Base-by-base conservation (phyloP, 1,140 invertebrate genomes). In the Cyrtorhinus lividipennis region DNA sequence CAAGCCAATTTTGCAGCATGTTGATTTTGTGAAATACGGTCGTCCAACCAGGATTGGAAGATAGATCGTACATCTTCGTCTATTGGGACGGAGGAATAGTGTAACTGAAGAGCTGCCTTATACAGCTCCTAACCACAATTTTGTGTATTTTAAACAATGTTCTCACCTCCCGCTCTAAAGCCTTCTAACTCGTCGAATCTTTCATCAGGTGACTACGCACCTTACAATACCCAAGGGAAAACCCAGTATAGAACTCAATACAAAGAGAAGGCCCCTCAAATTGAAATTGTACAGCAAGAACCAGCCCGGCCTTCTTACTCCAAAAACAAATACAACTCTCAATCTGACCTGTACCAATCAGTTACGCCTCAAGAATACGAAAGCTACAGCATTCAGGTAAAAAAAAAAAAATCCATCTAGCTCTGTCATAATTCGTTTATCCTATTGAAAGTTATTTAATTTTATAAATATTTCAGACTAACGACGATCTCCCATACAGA, bases 211-310 rank as follows among this genome's bases (percentile, higher is more conserved):
- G 63, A 64, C 27, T 64, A 64, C 38, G 38, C 62, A 18, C 63
- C 60, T 20, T 64, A 64, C 45, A 61, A 58, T 25, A 57, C 59
- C 15, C 62, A 63, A 26, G 53, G 30, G 15, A 27, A 26, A n/a
- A 59, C 27, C 23, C 44, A 53, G 22, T 45, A 64, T 45, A 27
- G 30, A 44, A 45, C 24, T 20, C 63, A 64, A 22, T 44, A 56
- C 24, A 46, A 27, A 48, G 57, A 60, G 20, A 62, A 65, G 48
- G 60, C 62, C 18, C 64, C 64, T 15, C 56, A 61, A 45, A 58
- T 65, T 0, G 64, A 65, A 59, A 65, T 65, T 24, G 62, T 65
- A 22, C 59, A 62, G n/a, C 61, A 65, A 53, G 64, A 63, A 26
- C 63, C 56, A 30, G 56, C 45, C 13, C 24, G 63, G 30, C 56